phyloP scores from a whole-genome alignment of 2,888 invertebrate genomes.

The Sphaeridia pumilis region DNA sequence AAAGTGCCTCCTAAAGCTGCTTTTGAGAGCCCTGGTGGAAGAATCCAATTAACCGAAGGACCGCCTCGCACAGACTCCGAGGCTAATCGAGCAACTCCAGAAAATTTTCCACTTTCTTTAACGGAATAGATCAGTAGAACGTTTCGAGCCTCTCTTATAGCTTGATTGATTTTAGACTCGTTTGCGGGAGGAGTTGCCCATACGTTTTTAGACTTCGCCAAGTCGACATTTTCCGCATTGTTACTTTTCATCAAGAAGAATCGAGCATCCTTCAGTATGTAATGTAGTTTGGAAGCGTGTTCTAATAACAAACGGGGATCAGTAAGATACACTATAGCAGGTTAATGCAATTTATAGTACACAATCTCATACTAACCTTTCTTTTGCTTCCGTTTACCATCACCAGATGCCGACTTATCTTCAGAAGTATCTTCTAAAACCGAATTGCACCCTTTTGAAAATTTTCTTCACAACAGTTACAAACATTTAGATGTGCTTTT shows the following conservation, averaged over 20 bases:
- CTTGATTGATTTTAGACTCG: slow-evolving; percentile 89
- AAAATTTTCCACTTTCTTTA: slow-evolving; percentile 85
- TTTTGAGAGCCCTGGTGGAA: slow-evolving; percentile 84
- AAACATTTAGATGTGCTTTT: too few species aligned
- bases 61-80: slow-evolving; percentile 82
- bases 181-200: slow-evolving; percentile 98
- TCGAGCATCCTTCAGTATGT: slow-evolving; percentile 82
- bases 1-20: slow-evolving; percentile 92
- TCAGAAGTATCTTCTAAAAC: too few species aligned
- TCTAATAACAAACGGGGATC: slow-evolving; percentile 1
- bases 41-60: slow-evolving; percentile 78
- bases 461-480: background rate
- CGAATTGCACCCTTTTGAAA: too few species aligned
- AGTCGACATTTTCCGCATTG: slow-evolving; percentile 88
- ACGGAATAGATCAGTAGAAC: slow-evolving; percentile 93
- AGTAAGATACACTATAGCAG: background rate
- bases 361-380: background rate
- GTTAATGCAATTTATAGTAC: background rate
- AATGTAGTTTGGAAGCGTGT: slow-evolving; percentile 58
- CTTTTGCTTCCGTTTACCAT: slow-evolving; percentile 11
- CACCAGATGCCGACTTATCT: too few species aligned
- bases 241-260: slow-evolving; percentile 97
- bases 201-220: slow-evolving; percentile 89
- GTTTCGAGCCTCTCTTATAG: slow-evolving; percentile 82
- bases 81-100: slow-evolving; percentile 80